Conservation (phyloP, 92 coral and sea anemone genomes). For the Actinostola sp. region DNA sequence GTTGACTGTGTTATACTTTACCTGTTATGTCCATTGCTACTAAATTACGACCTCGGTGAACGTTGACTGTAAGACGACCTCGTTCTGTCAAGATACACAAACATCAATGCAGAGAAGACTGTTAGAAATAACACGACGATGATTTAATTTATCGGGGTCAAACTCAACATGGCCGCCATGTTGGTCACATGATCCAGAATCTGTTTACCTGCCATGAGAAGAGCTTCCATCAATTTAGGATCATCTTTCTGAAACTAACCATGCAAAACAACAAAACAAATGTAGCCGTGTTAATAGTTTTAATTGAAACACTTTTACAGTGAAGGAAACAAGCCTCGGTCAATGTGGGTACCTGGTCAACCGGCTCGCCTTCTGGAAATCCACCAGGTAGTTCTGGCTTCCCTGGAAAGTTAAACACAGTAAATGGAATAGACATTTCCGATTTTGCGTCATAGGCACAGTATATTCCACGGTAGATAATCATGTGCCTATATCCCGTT, state of each 20-base stretch:
- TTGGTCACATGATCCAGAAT: background rate
- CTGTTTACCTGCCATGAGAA: constrained; percentile 70
- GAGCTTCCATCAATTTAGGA: constrained; percentile 71
- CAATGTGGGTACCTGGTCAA: constrained; percentile 54
- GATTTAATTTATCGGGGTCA: too few species aligned
- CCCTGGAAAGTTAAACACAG: constrained; percentile 13
- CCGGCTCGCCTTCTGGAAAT: constrained; percentile 77
- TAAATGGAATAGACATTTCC: too few species aligned
- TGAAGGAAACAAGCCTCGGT: background rate
- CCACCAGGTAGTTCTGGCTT: constrained; percentile 60
- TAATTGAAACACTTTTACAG: too few species aligned
- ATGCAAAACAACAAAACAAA: constrained; percentile 3
- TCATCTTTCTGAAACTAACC: constrained; percentile 73
- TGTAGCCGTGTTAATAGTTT: too few species aligned
- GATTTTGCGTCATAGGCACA: too few species aligned
- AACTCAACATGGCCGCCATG: too few species aligned
- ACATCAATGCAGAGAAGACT: background rate
- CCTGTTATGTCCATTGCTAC: constrained; percentile 85
- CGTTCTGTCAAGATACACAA: constrained; percentile 43
- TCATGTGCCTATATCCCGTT: too few species aligned
- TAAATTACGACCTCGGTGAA: constrained; percentile 76
- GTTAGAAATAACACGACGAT: too few species aligned
- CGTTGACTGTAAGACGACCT: constrained; percentile 62
- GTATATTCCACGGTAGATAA: too few species aligned
- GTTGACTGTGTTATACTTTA: constrained; percentile 10